These are phyloP conservation scores for Lepilemur ruficaudatus DNA, from an alignment of 2,797 vertebrate species.

Conservation along the genomic window DNA sequence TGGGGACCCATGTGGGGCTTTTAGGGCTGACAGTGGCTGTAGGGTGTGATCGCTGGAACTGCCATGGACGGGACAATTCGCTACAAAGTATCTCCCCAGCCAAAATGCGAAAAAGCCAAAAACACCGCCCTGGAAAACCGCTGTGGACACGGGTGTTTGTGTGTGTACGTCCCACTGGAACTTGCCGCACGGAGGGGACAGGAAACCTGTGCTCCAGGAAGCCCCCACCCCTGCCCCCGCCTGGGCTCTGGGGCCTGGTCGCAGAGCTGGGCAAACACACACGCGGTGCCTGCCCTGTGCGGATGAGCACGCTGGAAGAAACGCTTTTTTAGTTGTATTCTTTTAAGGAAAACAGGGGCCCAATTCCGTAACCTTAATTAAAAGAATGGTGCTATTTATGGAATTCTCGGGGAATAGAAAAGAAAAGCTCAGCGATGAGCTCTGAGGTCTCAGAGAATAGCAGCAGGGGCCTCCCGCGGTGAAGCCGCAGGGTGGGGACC, in stretches of 20 bases:
- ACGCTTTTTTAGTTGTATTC: too few relatives aligned
- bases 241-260: neutral
- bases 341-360: neutral
- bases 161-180: neutral
- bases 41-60: rapidly evolving
- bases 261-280: too few relatives aligned
- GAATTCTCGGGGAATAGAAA: neutral
- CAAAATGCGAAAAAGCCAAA: too few relatives aligned
- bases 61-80: rapidly evolving
- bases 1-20: rapidly evolving
- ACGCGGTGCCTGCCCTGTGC: too few relatives aligned
- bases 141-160: rapidly evolving
- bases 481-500: too few relatives aligned
- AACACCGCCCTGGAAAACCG: rapidly evolving
- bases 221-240: too few relatives aligned
- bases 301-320: rapidly evolving
- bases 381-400: too few relatives aligned
- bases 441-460: neutral
- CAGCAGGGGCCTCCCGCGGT: neutral
- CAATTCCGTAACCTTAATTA: too few relatives aligned
- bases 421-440: neutral
- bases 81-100: neutral
- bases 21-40: rapidly evolving
- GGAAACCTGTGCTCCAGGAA: neutral
- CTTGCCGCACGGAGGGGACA: rapidly evolving